phyloP scores from a whole-genome alignment of 2,113 vertebrate genomes.

The Megaptera novaeangliae region DNA sequence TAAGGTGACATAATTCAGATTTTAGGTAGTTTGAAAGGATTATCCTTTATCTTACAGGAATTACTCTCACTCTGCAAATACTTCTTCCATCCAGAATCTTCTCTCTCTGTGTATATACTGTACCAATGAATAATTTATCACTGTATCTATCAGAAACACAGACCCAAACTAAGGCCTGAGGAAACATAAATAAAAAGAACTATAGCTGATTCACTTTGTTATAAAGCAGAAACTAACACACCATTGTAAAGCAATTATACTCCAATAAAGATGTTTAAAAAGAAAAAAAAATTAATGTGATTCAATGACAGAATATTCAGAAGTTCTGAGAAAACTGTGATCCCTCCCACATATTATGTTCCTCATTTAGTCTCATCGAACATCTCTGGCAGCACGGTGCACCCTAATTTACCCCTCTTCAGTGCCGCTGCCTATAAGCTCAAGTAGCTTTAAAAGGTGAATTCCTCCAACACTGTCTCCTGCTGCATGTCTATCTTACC shows the following conservation, averaged over 20 bases:
- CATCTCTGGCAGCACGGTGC: not conserved
- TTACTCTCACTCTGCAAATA: constrained; percentile 42
- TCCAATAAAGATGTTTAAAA: no score
- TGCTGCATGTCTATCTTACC: not conserved
- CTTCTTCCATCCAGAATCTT: not conserved
- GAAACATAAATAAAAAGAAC: constrained; percentile 59
- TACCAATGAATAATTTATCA: constrained; percentile 67
- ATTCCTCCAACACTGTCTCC: not conserved
- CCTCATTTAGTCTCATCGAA: constrained; percentile 12
- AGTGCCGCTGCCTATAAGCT: not conserved
- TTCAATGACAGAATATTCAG: constrained; percentile 52
- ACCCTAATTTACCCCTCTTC: not conserved
- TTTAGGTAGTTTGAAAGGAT: not conserved
- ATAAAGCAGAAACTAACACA: no score
- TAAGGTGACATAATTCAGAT: not conserved
- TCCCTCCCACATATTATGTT: not conserved
- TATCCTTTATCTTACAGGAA: constrained; percentile 31
- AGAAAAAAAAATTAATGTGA: constrained; percentile 38
- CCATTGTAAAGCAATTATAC: no score
- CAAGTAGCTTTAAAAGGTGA: not conserved
- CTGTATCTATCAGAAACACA: constrained; percentile 40
- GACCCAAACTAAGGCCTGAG: constrained; percentile 20
- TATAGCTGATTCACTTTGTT: no score
- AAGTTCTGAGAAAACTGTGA: constrained; percentile 32
- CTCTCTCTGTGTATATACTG: constrained; percentile 57